These are phyloP conservation scores for Phylloscopus collybita DNA, from an alignment of 2,797 vertebrate genomes.

Conservation along the genomic window DNA sequence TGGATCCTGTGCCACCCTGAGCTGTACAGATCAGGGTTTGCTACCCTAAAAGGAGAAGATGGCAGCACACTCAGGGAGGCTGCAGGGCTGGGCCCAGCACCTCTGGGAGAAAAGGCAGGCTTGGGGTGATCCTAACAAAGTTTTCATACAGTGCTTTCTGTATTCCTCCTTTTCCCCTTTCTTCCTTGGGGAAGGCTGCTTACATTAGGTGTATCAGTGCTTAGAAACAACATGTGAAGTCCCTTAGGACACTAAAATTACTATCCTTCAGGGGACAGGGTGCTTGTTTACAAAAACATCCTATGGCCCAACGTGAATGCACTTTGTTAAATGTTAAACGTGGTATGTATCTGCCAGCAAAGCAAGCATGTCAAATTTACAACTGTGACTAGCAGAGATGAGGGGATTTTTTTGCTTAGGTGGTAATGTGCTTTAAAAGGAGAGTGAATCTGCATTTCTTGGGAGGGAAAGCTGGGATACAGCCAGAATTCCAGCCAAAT, in stretches of 20 bases:
- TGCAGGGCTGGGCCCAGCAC: neutral
- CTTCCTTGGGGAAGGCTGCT: neutral
- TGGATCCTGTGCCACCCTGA: neutral
- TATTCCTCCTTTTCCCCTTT: neutral
- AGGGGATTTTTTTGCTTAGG: constrained; percentile 11
- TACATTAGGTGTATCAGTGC: neutral
- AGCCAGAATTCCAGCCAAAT: neutral
- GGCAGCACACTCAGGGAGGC: neutral
- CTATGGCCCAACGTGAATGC: neutral
- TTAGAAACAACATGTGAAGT: neutral
- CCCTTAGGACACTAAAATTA: neutral
- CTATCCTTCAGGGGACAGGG: neutral
- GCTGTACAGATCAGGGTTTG: neutral
- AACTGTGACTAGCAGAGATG: neutral
- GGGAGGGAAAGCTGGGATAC: neutral
- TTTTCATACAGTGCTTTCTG: neutral
- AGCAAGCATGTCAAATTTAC: neutral
- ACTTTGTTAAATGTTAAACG: neutral
- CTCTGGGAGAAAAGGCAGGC: neutral
- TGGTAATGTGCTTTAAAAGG: constrained; percentile 18
- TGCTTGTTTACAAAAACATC: neutral
- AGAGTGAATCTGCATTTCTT: constrained; percentile 33
- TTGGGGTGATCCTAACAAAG: neutral
- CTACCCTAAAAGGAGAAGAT: constrained; percentile 42
- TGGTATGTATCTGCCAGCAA: neutral